Percentiles rank a stretch among this genome's conserved stretches.
Conservation (phyloP, 92 coral and sea anemone genomes). For the Scolanthus callimorphus region DNA sequence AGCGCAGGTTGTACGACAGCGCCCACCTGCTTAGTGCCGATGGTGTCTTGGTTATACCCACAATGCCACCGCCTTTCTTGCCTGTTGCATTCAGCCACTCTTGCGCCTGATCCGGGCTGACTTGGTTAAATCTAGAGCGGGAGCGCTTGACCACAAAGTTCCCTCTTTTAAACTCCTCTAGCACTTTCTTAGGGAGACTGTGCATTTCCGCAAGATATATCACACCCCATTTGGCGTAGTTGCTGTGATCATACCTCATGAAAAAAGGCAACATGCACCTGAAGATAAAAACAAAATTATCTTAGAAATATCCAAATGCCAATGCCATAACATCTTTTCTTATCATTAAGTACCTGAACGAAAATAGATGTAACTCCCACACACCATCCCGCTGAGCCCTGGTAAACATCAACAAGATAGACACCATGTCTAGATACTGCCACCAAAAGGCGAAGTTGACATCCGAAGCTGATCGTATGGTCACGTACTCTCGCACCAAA, state of each 20-base stretch:
- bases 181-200: slow-evolving; percentile 32
- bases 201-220: slow-evolving; percentile 38
- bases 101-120: slow-evolving; percentile 28
- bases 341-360: too few relatives aligned
- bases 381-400: slow-evolving; percentile 34
- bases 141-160: slow-evolving; percentile 22
- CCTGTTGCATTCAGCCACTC: slow-evolving; percentile 47
- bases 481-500: too few relatives aligned
- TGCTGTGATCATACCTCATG: too few relatives aligned
- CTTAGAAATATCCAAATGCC: too few relatives aligned
- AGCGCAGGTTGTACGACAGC: slow-evolving; percentile 37
- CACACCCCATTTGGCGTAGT: slow-evolving; percentile 42
- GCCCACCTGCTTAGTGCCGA: too few relatives aligned
- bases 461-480: too few relatives aligned
- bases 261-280: slow-evolving; percentile 35
- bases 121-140: slow-evolving; percentile 5
- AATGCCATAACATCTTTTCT: too few relatives aligned
- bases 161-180: slow-evolving; percentile 27
- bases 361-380: slow-evolving; percentile 14
- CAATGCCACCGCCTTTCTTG: too few relatives aligned
- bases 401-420: slow-evolving; percentile 16
- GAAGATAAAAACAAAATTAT: too few relatives aligned
- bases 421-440: slow-evolving; percentile 27
- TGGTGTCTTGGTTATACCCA: too few relatives aligned
- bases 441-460: slow-evolving; percentile 19